These are phyloP conservation scores for Pemphredon lugubris DNA, from an alignment of 2,888 invertebrate genomes.

Conservation along the genomic window DNA sequence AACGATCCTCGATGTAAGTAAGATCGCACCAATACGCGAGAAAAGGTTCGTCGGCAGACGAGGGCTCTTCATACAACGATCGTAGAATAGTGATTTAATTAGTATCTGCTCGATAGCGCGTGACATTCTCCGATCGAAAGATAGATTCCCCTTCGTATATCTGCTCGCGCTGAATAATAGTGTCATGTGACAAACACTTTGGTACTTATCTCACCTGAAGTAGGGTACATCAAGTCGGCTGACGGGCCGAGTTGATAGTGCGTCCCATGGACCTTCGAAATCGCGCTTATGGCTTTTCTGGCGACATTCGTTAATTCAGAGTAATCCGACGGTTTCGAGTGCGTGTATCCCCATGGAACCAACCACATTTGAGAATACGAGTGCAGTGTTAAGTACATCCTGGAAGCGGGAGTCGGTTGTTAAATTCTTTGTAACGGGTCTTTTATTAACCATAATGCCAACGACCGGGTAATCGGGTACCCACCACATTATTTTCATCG, in stretches of 20 bases:
- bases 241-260: slow-evolving; percentile 84
- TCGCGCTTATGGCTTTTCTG: slow-evolving; percentile 84
- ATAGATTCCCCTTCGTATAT: too few relatives aligned
- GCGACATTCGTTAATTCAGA: slow-evolving; percentile 84
- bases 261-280: slow-evolving; percentile 85
- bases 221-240: slow-evolving; percentile 78
- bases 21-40: too few relatives aligned
- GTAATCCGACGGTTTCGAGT: slow-evolving; percentile 82
- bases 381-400: slow-evolving; percentile 85
- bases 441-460: too few relatives aligned
- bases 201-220: slow-evolving; percentile 71
- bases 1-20: too few relatives aligned
- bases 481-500: too few relatives aligned
- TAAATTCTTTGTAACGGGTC: too few relatives aligned
- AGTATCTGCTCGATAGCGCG: too few relatives aligned
- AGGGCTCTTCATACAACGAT: too few relatives aligned
- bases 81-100: too few relatives aligned
- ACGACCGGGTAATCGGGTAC: too few relatives aligned
- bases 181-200: not conserved
- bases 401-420: slow-evolving; percentile 30
- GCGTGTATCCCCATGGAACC: slow-evolving; percentile 84
- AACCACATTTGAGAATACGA: slow-evolving; percentile 87
- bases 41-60: too few relatives aligned
- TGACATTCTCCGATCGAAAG: too few relatives aligned
- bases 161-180: not conserved